These are phyloP conservation scores for Sialis fuliginosa DNA, from an alignment of 2,888 invertebrate species.

Conservation along the genomic window DNA sequence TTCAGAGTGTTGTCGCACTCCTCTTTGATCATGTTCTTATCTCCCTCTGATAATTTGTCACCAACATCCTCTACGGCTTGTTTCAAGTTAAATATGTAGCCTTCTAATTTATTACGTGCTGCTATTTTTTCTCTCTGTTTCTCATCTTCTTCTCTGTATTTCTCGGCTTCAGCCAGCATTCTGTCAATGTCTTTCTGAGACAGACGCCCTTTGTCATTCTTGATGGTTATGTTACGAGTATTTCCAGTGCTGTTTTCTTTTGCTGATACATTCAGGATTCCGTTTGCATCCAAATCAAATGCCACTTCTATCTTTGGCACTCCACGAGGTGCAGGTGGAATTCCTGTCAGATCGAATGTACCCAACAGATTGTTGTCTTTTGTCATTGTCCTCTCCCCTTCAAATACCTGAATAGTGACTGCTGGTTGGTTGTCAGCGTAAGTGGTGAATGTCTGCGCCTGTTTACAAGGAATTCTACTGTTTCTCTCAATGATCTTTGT, in stretches of 20 bases:
- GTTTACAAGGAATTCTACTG: conserved; percentile 51
- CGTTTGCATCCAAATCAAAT: conserved; percentile 62
- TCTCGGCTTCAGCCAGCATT: conserved; percentile 59
- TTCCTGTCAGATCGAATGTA: conserved; percentile 30
- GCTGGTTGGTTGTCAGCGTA: conserved; percentile 66
- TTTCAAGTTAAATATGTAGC: conserved; percentile 49
- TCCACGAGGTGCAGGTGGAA: conserved; percentile 34
- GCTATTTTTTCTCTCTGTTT: conserved; percentile 47
- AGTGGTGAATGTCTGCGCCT: conserved; percentile 58
- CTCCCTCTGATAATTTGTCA: conserved; percentile 35
- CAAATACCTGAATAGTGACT: conserved; percentile 54
- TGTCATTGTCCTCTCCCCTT: conserved; percentile 36
- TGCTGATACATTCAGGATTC: conserved; percentile 39
- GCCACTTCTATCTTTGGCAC: conserved; percentile 35
- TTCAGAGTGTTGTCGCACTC: conserved; percentile 41
- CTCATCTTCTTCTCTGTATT: conserved; percentile 53
- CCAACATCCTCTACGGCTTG: conserved; percentile 49
- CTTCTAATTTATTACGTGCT: conserved; percentile 53
- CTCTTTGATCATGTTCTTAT: conserved; percentile 23
- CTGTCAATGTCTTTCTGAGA: conserved; percentile 68
- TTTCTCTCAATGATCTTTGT: conserved; percentile 55
- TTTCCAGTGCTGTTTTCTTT: conserved; percentile 38
- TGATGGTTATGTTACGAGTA: conserved; percentile 60
- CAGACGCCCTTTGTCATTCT: conserved; percentile 67
- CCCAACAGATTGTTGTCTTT: conserved; percentile 34